Evolutionary conservation across 1,140 invertebrate species (phyloP), one percentile per base, ranked within the genome.

Genomic region (Metopolophium dirhodum): DNA sequence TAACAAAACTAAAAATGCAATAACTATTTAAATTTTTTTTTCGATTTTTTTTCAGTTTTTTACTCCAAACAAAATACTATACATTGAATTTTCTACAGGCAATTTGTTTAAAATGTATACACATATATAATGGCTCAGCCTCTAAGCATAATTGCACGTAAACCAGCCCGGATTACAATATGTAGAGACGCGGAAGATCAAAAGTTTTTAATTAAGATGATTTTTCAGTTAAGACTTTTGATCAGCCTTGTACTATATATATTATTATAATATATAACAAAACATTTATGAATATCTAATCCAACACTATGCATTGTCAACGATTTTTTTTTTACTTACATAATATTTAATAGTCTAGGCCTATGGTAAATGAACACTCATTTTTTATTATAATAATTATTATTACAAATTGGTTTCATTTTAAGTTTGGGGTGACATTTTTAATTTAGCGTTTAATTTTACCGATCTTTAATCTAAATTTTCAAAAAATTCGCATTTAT

Each of bases 1-100:
- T 93, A 93, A 93, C 91, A 93, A 93, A 93, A 93, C 91, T 93
- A 93, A 93, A 93, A 93, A 93, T 93, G 91, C 91, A 93, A 93
- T 93, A 93, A 93, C 91, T 93, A 93, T 86, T 93, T 35, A 26
- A 51, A 37, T 85, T 93, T 86, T 51, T 83, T 93, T 86, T 93
- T 85, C 37, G n/a, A 22, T 82, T 91, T 91, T 91, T 92, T 93
- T 54, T 26, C 26, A 37, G 7, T 85, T 93, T 91, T 91, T 91
- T 91, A 83, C 61, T 91, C 49, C 47, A 93, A 93, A 93, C 91
- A 93, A 93, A 93, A 93, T 93, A 93, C 91, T 93, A 93, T 93
- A 93, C 91, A 93, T 86, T 86, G 91, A 85, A 93, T 93, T 93
- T 93, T 93, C 91, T 93, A 93, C 91, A 93, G 91, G 91, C 91